These are phyloP conservation scores for Cydia pomonella DNA, from an alignment of 1,140 invertebrate species.

Conservation along the genomic window DNA sequence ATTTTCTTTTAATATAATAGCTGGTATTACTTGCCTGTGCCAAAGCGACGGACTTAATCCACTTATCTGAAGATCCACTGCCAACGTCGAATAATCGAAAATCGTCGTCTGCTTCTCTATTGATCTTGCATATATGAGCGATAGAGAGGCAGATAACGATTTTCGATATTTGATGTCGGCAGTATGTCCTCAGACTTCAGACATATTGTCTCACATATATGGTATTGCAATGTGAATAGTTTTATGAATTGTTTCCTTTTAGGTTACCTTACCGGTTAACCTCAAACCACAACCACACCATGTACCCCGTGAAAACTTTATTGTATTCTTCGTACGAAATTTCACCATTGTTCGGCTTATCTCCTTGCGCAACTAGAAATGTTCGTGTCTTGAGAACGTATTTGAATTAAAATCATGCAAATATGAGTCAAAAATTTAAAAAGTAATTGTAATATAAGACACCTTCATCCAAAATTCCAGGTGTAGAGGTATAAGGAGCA, in stretches of 20 bases:
- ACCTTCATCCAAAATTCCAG: too few species aligned
- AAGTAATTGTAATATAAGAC: not conserved
- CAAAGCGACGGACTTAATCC: too few species aligned
- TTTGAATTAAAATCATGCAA: not conserved
- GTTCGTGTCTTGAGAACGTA: not conserved
- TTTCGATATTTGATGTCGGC: too few species aligned
- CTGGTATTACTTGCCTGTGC: too few species aligned
- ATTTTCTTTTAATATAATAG: not conserved
- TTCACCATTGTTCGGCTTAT: constrained; percentile 26
- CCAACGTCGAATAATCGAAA: too few species aligned
- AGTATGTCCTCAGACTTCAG: not conserved
- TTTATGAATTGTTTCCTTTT: constrained; percentile 1
- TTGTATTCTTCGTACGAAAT: constrained; percentile 18
- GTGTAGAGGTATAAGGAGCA: too few species aligned
- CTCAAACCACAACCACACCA: not conserved
- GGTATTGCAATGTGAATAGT: not conserved
- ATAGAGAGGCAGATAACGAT: too few species aligned
- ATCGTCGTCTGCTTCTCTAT: too few species aligned
- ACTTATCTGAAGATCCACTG: too few species aligned
- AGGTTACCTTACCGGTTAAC: not conserved
- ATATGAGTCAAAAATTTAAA: not conserved
- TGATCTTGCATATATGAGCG: too few species aligned
- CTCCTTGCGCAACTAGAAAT: constrained; percentile 22
- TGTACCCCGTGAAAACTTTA: constrained; percentile 16
- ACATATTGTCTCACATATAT: constrained; percentile 3